Evolutionary conservation across 2,113 vertebrate species (phyloP).

Genomic region (Callocephalon fimbriatum): DNA sequence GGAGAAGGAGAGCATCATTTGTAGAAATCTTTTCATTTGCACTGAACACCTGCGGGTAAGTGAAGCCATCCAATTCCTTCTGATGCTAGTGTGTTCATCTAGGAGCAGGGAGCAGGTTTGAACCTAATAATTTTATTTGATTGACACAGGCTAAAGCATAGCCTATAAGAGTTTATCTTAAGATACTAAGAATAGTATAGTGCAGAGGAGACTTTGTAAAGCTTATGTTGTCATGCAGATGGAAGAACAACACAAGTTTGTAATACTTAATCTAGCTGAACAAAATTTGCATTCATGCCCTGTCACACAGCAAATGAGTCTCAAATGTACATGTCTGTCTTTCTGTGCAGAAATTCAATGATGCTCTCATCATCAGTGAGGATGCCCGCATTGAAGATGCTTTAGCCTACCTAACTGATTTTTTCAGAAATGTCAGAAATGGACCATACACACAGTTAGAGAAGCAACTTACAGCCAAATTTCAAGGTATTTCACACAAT

Average conservation of each 20-base stretch:
- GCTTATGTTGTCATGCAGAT: neutral
- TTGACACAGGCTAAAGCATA: neutral
- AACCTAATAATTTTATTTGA: neutral
- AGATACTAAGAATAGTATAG: neutral
- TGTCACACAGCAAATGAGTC: neutral
- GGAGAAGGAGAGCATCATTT: conserved; percentile 77
- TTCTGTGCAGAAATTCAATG: conserved; percentile 80
- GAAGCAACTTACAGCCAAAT: conserved; percentile 66
- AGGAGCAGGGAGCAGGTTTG: neutral
- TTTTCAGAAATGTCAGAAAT: conserved; percentile 75
- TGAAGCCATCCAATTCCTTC: neutral
- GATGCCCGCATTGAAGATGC: conserved; percentile 79
- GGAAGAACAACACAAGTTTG: neutral
- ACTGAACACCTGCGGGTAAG: conserved; percentile 80
- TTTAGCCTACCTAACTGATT: conserved; percentile 75
- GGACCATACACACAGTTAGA: conserved; percentile 74
- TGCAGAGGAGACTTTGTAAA: neutral
- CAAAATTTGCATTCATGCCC: neutral
- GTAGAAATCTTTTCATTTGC: conserved; percentile 78
- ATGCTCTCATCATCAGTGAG: conserved; percentile 82
- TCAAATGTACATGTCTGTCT: neutral
- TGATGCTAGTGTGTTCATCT: neutral
- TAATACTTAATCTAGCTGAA: neutral
- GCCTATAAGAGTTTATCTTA: accelerated
- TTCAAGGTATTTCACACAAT: conserved; percentile 72